Evolutionary conservation across 2,797 vertebrate species (phyloP), one percentile per base, ranked within the genome.

Genomic region (Chloroceryle amazona): DNA sequence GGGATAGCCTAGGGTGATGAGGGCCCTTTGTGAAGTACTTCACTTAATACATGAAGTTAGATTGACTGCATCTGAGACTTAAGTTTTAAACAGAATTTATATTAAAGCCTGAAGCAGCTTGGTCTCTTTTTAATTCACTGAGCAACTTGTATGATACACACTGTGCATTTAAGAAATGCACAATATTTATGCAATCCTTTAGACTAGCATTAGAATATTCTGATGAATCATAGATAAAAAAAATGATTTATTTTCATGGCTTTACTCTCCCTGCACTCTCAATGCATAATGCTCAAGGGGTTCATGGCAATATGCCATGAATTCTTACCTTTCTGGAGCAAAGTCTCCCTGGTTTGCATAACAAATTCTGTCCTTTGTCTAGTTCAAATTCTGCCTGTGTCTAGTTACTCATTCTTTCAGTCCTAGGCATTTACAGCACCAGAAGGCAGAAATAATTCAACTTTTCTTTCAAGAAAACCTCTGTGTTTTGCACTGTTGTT

Each of bases 1-100:
- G 13, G 62, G 18, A 79, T 72, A 72, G 41, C 81, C 92, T 78
- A 90, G 41, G 76, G 76, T 90, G 86, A 61, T 81, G 41, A 90
- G 46, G 26, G n/a, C 78, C 29, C 74, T 89, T 87, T 79, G 31
- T 82, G 49, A 94, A 74, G 62, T 86, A 79, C 41, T 86, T 90
- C 66, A 85, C 41, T 75, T 95, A 37, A 25, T 79, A 68, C 20
- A 54, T 75, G 31, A 84, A 67, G 62, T 89, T 93, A 72, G 66
- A 79, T 21, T 74, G 44, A 78, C 61, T 81, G 3, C 57, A 65
- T 79, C 76, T 26, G 3, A 75, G 37, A 8, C 23, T 95, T 72
- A 72, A 79, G 58, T 65, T 88, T 90, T 81, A 65, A 86, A 78
- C 5, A 81, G 51, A 91, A 76, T 92, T 90, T 92, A 51, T 75